These are phyloP conservation scores for Tauraco erythrolophus DNA, from an alignment of 2,113 vertebrate genomes.

Conservation along the genomic window DNA sequence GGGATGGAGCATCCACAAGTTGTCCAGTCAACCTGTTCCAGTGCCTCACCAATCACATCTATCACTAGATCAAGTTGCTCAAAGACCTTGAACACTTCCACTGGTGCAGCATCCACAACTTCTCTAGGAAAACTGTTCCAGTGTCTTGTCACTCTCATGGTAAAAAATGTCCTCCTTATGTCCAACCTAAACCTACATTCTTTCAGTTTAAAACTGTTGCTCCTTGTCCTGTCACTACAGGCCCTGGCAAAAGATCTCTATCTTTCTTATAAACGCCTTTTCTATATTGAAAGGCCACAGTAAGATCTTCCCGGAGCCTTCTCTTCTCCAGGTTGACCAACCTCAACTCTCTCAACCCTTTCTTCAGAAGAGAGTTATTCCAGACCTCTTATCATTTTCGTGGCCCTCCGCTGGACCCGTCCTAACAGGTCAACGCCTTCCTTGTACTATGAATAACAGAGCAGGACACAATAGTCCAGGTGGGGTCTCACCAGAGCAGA, in stretches of 20 bases:
- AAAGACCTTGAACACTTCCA: too few relatives aligned
- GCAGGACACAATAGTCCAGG: too few relatives aligned
- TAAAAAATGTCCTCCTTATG: neutral
- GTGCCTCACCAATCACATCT: too few relatives aligned
- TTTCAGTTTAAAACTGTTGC: neutral
- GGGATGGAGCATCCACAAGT: too few relatives aligned
- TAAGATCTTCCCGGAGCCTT: neutral
- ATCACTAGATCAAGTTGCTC: too few relatives aligned
- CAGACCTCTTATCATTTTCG: accelerated
- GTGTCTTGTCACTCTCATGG: accelerated
- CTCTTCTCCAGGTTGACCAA: accelerated
- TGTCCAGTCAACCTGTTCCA: too few relatives aligned
- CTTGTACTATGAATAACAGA: neutral
- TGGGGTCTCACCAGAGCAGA: too few relatives aligned
- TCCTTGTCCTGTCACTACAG: neutral
- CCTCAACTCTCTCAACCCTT: too few relatives aligned
- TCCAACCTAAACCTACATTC: neutral
- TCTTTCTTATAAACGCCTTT: neutral
- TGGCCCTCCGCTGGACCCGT: neutral
- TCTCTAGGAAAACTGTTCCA: neutral
- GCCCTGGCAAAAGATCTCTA: neutral
- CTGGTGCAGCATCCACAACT: too few relatives aligned
- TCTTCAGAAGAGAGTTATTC: neutral
- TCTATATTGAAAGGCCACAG: neutral
- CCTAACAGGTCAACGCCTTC: accelerated